Evolutionary conservation across 92 coral and sea anemone genomes (phyloP).

Genomic region (Desmophyllum pertusum): DNA sequence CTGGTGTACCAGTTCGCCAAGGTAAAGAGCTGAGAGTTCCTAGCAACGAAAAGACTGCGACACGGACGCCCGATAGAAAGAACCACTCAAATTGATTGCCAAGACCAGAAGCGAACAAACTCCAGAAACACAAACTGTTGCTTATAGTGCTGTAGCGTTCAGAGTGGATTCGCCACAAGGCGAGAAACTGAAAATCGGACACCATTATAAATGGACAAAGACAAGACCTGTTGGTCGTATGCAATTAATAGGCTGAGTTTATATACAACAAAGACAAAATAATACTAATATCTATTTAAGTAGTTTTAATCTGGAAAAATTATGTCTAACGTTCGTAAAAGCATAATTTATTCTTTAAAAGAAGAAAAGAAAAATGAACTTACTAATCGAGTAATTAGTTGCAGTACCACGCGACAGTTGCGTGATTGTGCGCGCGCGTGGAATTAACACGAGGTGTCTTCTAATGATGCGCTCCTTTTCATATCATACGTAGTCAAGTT

Average conservation of each 20-base stretch:
- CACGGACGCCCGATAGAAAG: conserved; percentile 9
- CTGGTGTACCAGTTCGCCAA: conserved; percentile 86
- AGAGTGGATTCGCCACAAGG: conserved; percentile 1
- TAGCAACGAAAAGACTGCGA: not conserved
- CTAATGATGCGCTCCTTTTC: not conserved
- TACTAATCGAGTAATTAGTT: not conserved
- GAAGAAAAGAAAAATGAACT: not conserved
- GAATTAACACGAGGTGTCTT: not conserved
- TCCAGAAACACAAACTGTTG: not conserved
- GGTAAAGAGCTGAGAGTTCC: conserved; percentile 40
- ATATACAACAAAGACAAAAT: not conserved
- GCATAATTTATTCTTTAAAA: not conserved
- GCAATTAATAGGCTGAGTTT: conserved; percentile 28
- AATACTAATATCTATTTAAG: not conserved
- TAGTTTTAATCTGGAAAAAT: not conserved
- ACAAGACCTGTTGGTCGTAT: conserved; percentile 15
- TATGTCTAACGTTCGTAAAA: not conserved
- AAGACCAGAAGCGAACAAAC: not conserved
- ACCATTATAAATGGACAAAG: not conserved
- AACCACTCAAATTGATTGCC: not conserved
- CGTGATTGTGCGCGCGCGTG: not conserved
- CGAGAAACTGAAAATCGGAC: not conserved
- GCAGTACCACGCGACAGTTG: not conserved
- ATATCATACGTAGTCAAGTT: not conserved
- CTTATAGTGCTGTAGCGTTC: not conserved